Evolutionary conservation across 2,113 vertebrate species (phyloP).

Genomic region (Labrus mixtus): DNA sequence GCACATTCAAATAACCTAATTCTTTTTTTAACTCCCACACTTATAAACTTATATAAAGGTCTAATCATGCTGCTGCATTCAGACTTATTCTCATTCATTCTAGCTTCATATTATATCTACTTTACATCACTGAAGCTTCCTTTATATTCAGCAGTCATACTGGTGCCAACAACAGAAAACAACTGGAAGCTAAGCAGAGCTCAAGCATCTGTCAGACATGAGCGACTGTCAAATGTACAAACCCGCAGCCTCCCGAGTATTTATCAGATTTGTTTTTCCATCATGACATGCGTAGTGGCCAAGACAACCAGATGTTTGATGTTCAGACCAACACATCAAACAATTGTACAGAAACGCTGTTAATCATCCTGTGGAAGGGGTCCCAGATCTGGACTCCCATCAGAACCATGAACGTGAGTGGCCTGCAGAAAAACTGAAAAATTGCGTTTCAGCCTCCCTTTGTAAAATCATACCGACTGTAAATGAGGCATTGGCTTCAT

Average conservation of each 20-base stretch:
- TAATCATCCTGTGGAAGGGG: background rate
- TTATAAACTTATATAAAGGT: background rate
- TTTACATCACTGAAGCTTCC: background rate
- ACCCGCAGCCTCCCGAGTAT: background rate
- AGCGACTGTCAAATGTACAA: background rate
- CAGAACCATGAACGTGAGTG: background rate
- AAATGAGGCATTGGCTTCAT: background rate
- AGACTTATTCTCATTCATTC: background rate
- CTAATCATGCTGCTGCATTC: background rate
- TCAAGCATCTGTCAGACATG: background rate
- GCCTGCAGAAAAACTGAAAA: background rate
- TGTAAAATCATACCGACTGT: too few species aligned
- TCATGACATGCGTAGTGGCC: background rate
- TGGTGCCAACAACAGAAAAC: background rate
- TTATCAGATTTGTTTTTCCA: background rate
- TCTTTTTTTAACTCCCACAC: background rate
- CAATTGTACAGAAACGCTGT: background rate
- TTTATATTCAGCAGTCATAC: background rate
- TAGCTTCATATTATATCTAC: background rate
- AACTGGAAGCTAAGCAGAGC: conserved; percentile 9
- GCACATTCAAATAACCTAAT: too few species aligned
- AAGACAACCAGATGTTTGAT: background rate
- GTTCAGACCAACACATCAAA: background rate
- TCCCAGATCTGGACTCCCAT: background rate
- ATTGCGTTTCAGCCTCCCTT: too few species aligned